Conservation (phyloP, 2,797 vertebrate genomes). For the Lagocephalus sceleratus region DNA sequence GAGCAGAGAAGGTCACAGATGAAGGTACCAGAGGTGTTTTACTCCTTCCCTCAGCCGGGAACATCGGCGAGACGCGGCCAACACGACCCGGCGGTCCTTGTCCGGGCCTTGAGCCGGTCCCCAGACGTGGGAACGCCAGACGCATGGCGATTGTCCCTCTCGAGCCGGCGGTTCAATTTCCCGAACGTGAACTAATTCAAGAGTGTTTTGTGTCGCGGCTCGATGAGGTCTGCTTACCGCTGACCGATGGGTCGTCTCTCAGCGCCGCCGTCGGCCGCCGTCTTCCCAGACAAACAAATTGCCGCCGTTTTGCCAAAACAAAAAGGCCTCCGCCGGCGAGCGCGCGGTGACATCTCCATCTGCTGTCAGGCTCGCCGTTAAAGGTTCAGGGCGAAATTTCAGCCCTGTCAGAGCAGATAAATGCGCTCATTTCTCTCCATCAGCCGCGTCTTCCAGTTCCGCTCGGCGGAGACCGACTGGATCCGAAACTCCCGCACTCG, state of each 20-base stretch:
- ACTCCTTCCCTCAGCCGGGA: not conserved
- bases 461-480: constrained; percentile 67
- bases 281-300: constrained; percentile 69
- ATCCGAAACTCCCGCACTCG: constrained; percentile 74
- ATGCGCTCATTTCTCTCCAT: constrained; percentile 79
- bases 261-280: constrained; percentile 56
- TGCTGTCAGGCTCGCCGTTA: constrained; percentile 78
- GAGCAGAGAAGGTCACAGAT: constrained; percentile 37
- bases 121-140: too few relatives aligned
- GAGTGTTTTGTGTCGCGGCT: constrained; percentile 12
- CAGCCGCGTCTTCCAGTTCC: constrained; percentile 75
- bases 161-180: too few relatives aligned
- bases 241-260: constrained; percentile 66
- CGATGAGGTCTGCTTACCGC: constrained; percentile 61
- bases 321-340: constrained; percentile 70
- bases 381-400: constrained; percentile 74
- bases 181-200: too few relatives aligned
- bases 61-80: too few relatives aligned
- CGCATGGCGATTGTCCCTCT: too few relatives aligned
- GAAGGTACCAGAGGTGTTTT: constrained; percentile 6
- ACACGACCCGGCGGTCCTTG: too few relatives aligned
- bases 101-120: too few relatives aligned
- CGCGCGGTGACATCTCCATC: constrained; percentile 73
- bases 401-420: constrained; percentile 79
- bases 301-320: constrained; percentile 64